phyloP scores from a whole-genome alignment of 2,888 invertebrate genomes.

The Lydus trimaculatus region DNA sequence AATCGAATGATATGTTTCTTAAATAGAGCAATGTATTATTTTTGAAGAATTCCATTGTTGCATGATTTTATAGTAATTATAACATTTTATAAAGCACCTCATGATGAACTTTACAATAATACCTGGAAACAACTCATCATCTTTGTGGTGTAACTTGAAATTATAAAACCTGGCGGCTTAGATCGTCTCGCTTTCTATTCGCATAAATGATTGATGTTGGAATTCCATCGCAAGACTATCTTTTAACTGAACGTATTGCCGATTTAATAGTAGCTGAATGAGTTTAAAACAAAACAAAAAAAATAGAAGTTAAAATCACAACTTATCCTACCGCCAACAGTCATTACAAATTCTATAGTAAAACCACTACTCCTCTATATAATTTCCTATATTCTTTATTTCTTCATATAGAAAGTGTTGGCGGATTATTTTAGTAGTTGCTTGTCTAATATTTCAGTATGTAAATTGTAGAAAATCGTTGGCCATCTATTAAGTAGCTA shows the following conservation, averaged over 20 bases:
- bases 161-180: background rate
- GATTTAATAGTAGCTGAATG: slow-evolving; percentile 11
- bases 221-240: background rate
- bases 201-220: slow-evolving; percentile 8
- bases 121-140: background rate
- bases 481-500: slow-evolving; percentile 9
- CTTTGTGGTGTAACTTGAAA: background rate
- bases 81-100: background rate
- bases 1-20: background rate
- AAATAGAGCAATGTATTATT: background rate
- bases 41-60: background rate
- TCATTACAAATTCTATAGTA: background rate
- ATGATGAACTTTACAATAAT: background rate
- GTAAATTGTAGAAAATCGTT: slow-evolving; percentile 21
- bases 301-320: background rate
- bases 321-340: background rate
- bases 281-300: background rate
- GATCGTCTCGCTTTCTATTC: background rate
- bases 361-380: background rate
- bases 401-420: slow-evolving; percentile 4
- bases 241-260: slow-evolving; percentile 3
- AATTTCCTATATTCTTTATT: background rate
- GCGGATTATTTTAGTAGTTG: slow-evolving; percentile 12
- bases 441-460: slow-evolving; percentile 25
- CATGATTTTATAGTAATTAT: slow-evolving; percentile 25